Percentiles rank a stretch among this genome's conserved stretches.
Conservation (phyloP, 2,113 vertebrate species). For the Morone chrysops region DNA sequence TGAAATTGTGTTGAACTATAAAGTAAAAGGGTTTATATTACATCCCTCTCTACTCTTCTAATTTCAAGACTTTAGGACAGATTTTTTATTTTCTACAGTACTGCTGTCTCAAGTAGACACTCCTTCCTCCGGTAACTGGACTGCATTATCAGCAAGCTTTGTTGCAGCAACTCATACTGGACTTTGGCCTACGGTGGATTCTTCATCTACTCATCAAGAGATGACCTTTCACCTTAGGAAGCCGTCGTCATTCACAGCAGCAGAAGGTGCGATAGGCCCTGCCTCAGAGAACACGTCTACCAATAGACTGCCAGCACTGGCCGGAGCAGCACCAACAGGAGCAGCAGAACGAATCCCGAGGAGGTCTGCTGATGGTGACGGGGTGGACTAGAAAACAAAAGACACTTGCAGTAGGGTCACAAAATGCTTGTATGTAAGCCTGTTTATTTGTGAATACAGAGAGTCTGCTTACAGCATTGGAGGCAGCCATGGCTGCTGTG, state of each 20-base stretch:
- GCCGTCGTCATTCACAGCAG: constrained; percentile 89
- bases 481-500: constrained; percentile 81
- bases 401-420: background rate
- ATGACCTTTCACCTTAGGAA: constrained; percentile 88
- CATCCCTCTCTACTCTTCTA: background rate
- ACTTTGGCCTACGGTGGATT: constrained; percentile 16
- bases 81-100: background rate
- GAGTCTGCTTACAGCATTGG: constrained; percentile 87
- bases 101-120: background rate
- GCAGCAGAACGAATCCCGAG: constrained; percentile 88
- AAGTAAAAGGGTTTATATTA: background rate
- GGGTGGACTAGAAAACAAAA: constrained; percentile 87
- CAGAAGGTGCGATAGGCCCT: constrained; percentile 79
- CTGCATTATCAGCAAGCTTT: background rate
- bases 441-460: background rate
- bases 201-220: constrained; percentile 5
- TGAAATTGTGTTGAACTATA: background rate
- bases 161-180: constrained; percentile 38
- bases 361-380: constrained; percentile 92
- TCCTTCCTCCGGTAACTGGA: background rate
- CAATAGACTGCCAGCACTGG: constrained; percentile 86
- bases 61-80: background rate
- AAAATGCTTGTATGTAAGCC: too few species aligned
- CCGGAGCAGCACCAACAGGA: constrained; percentile 72
- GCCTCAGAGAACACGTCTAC: constrained; percentile 93